phyloP scores from a whole-genome alignment of 64 coral and sea anemone genomes.

The Actinia tenebrosa region DNA sequence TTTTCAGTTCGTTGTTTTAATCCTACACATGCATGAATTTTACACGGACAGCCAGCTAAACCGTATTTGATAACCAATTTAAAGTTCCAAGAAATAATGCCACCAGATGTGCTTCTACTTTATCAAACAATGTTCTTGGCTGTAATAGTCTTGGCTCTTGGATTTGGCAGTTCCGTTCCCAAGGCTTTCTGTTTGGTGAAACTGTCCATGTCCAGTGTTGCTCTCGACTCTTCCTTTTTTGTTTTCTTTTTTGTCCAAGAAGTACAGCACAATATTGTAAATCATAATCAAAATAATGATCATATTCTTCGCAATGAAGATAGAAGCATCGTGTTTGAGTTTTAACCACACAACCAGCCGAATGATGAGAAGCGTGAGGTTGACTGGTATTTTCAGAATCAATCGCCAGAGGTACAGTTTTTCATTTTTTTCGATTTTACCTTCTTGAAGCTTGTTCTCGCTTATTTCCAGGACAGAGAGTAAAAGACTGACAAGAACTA shows the following conservation, averaged over 20 bases:
- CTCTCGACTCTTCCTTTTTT: background rate
- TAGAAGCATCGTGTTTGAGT: background rate
- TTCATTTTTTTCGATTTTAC: background rate
- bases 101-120: too few species aligned
- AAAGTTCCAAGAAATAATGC: too few species aligned
- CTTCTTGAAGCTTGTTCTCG: constrained; percentile 6
- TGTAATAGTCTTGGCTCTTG: too few species aligned
- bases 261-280: background rate
- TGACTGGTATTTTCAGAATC: constrained; percentile 44
- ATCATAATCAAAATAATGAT: background rate
- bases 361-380: constrained; percentile 38
- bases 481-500: constrained; percentile 38
- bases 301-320: background rate
- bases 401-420: background rate
- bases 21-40: too few species aligned
- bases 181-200: too few species aligned
- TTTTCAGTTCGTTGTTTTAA: too few species aligned
- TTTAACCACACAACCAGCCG: constrained; percentile 29
- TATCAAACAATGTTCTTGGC: too few species aligned
- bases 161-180: too few species aligned
- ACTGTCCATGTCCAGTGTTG: too few species aligned
- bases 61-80: too few species aligned
- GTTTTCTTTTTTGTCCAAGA: background rate
- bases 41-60: too few species aligned
- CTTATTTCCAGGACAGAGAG: constrained; percentile 12